Evolutionary conservation across 2,888 invertebrate species (phyloP).

Genomic region (Eurytoma adleriae): DNA sequence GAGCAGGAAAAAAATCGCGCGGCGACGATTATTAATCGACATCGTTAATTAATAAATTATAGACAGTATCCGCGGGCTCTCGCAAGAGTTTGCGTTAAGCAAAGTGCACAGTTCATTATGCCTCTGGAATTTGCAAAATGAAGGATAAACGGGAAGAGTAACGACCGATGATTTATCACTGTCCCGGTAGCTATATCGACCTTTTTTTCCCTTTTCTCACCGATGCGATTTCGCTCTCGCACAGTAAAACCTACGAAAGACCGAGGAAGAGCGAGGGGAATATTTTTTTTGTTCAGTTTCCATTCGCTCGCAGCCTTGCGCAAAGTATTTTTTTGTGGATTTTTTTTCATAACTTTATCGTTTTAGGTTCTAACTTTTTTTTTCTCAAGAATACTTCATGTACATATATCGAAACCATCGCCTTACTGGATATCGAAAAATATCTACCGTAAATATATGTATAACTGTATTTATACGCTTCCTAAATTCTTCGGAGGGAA

Average conservation of each 20-base stretch:
- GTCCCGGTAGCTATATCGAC: not conserved
- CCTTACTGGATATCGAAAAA: slow-evolving; percentile 53
- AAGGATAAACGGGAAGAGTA: slow-evolving; percentile 19
- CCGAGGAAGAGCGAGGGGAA: slow-evolving; percentile 32
- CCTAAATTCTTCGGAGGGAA: too few relatives aligned
- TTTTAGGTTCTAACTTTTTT: slow-evolving; percentile 28
- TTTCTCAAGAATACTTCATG: slow-evolving; percentile 29
- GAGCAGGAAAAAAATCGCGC: too few relatives aligned
- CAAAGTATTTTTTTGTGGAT: slow-evolving; percentile 10
- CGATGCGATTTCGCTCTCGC: not conserved
- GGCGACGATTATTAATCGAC: too few relatives aligned
- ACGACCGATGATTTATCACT: slow-evolving; percentile 45
- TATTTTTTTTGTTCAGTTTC: not conserved
- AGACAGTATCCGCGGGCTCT: too few relatives aligned
- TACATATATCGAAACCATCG: slow-evolving; percentile 43
- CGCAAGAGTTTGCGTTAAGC: not conserved
- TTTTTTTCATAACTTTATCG: slow-evolving; percentile 2
- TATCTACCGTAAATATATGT: slow-evolving; percentile 48
- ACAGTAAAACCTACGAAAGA: not conserved
- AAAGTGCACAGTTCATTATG: slow-evolving; percentile 8
- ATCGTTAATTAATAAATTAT: too few relatives aligned
- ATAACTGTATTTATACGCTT: slow-evolving; percentile 31
- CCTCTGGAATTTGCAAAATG: not conserved
- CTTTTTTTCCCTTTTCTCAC: slow-evolving; percentile 17
- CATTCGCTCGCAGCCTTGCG: slow-evolving; percentile 7